These are phyloP conservation scores for Drosophila peninsularis DNA, from an alignment of 2,888 invertebrate species.

Conservation along the genomic window DNA sequence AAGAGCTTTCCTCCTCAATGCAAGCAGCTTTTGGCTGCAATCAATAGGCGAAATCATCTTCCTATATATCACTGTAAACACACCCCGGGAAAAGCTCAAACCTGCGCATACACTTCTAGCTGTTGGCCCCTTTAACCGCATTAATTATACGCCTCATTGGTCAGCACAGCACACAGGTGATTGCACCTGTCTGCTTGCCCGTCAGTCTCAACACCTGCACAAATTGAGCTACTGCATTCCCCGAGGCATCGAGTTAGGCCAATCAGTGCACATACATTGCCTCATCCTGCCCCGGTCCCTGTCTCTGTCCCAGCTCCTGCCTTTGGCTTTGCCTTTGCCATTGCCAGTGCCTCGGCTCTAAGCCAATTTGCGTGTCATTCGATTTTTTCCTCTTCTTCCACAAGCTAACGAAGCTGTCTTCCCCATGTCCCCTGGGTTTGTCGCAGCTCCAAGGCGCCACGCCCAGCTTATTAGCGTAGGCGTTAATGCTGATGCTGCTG, in stretches of 20 bases:
- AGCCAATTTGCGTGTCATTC: conserved; percentile 31
- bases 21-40: not conserved
- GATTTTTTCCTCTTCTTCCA: conserved; percentile 15
- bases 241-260: conserved; percentile 36
- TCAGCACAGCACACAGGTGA: conserved; percentile 27
- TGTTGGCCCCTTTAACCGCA: conserved; percentile 16
- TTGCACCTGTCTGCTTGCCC: not conserved
- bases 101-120: not conserved
- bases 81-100: not conserved
- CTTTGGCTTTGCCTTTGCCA: not conserved
- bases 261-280: conserved; percentile 49
- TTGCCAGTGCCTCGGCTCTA: not conserved
- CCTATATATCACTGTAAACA: not conserved
- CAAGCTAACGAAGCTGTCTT: conserved; percentile 52
- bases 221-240: conserved; percentile 34
- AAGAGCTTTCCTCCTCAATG: not conserved
- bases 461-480: conserved; percentile 61
- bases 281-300: conserved; percentile 1
- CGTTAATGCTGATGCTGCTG: conserved; percentile 14
- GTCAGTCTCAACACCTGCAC: conserved; percentile 28
- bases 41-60: not conserved
- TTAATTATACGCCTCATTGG: conserved; percentile 75
- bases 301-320: not conserved
- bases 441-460: conserved; percentile 46
- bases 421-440: conserved; percentile 34